phyloP scores from a whole-genome alignment of 1,140 invertebrate genomes.

The Ganaspis sp. region DNA sequence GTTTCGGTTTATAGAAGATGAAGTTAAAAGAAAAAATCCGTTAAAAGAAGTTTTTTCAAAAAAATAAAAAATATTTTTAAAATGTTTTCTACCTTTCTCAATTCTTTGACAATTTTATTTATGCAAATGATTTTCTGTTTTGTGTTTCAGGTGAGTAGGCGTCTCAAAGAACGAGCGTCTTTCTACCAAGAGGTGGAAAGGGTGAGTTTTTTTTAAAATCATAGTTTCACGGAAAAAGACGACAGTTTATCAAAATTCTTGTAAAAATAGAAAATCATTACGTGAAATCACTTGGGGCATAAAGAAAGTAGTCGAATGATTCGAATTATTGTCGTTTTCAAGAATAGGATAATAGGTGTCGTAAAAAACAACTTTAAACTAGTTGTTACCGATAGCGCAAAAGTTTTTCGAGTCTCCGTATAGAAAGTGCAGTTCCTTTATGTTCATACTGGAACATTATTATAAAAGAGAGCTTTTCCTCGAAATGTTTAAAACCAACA shows the following conservation, averaged over 20 bases:
- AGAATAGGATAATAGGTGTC: neutral
- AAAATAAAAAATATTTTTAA: neutral
- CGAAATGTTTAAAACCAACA: too few relatives aligned
- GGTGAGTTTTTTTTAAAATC: conserved; percentile 66
- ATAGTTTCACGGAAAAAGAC: too few relatives aligned
- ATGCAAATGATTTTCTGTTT: conserved; percentile 39
- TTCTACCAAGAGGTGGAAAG: conserved; percentile 59
- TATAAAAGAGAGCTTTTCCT: too few relatives aligned
- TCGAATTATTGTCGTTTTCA: neutral
- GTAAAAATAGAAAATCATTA: too few relatives aligned
- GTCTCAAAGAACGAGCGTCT: conserved; percentile 63
- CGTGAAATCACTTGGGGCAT: neutral
- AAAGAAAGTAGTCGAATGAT: neutral
- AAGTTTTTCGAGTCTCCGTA: neutral
- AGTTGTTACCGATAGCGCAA: neutral
- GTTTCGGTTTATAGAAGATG: too few relatives aligned
- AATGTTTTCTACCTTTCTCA: neutral
- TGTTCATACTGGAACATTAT: too few relatives aligned
- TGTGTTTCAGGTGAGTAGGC: conserved; percentile 71
- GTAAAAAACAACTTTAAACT: neutral
- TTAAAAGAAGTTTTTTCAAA: too few relatives aligned
- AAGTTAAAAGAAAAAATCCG: too few relatives aligned
- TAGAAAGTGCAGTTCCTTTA: neutral
- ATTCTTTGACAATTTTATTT: too few relatives aligned
- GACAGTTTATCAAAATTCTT: too few relatives aligned